Conservation (phyloP, 2,113 vertebrate species). For the Dipodomys ordii region DNA sequence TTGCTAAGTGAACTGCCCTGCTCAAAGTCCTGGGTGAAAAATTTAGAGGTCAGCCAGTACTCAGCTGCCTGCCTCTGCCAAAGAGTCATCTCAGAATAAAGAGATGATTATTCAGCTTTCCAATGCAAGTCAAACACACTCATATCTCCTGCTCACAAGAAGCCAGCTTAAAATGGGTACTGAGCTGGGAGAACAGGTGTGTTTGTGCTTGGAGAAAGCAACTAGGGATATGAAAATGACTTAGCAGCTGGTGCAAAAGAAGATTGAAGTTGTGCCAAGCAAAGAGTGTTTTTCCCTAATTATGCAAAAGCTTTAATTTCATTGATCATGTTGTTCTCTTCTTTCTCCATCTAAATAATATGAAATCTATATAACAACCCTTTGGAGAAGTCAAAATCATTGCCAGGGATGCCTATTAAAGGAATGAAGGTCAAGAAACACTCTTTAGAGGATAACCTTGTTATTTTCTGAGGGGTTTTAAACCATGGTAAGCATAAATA, state of each 20-base stretch:
- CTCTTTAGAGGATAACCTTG: conserved; percentile 48
- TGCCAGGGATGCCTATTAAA: conserved; percentile 69
- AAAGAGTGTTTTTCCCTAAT: conserved; percentile 85
- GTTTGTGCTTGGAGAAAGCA: conserved; percentile 87
- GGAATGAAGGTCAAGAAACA: conserved; percentile 53
- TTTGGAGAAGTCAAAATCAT: conserved; percentile 77
- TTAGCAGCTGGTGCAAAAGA: conserved; percentile 90
- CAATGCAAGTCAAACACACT: conserved; percentile 81
- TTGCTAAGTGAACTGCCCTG: conserved; percentile 32
- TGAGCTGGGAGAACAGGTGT: conserved; percentile 89
- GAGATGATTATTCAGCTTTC: conserved; percentile 74
- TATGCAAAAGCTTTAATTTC: conserved; percentile 86
- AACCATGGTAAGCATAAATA: conserved; percentile 70
- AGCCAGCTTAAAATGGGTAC: conserved; percentile 87
- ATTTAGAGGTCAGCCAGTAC: conserved; percentile 33
- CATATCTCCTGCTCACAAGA: conserved; percentile 78
- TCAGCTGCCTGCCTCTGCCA: conserved; percentile 49
- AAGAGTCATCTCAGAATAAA: conserved; percentile 69
- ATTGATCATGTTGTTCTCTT: conserved; percentile 86
- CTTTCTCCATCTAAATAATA: conserved; percentile 76
- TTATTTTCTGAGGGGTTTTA: conserved; percentile 52
- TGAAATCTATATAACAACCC: conserved; percentile 65
- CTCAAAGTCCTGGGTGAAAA: conserved; percentile 43
- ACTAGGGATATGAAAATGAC: conserved; percentile 88
- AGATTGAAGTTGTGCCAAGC: conserved; percentile 89